Conservation (phyloP, 2,888 invertebrate genomes). For the Ennomos quercinarius region DNA sequence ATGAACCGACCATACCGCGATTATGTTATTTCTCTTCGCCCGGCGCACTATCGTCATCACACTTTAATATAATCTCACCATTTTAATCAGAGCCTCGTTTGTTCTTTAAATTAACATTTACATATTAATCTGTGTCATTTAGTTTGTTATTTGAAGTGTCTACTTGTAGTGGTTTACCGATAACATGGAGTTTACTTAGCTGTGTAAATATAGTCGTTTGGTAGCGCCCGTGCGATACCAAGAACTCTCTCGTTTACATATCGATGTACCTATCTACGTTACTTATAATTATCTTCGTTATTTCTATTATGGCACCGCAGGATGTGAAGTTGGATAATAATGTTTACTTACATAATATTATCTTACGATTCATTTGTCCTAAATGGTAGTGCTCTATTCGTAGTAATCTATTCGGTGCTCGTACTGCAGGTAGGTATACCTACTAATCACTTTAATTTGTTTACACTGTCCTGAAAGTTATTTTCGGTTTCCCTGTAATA, state of each 20-base stretch:
- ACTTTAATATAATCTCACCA: constrained; percentile 65
- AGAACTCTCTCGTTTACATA: constrained; percentile 75
- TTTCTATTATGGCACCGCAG: constrained; percentile 57
- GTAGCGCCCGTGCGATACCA: constrained; percentile 74
- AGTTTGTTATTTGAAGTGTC: constrained; percentile 33
- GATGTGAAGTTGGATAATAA: constrained; percentile 54
- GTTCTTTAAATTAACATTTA: constrained; percentile 50
- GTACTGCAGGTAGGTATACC: too few relatives aligned
- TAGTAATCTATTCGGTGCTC: too few relatives aligned
- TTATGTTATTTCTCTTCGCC: constrained; percentile 62
- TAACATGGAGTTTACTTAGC: constrained; percentile 80
- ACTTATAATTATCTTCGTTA: constrained; percentile 69
- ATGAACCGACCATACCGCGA: constrained; percentile 58
- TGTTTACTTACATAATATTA: constrained; percentile 46
- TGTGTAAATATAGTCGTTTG: constrained; percentile 77
- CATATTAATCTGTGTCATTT: constrained; percentile 33
- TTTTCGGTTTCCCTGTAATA: too few relatives aligned
- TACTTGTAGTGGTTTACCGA: constrained; percentile 47
- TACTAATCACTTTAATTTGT: too few relatives aligned
- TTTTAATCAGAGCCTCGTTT: constrained; percentile 50
- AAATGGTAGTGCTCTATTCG: too few relatives aligned
- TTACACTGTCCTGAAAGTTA: too few relatives aligned
- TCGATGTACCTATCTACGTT: constrained; percentile 49
- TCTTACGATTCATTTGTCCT: constrained; percentile 2
- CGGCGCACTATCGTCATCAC: constrained; percentile 66